These are phyloP conservation scores for Drosophila repleta DNA, from an alignment of 1,140 invertebrate species.

Conservation along the genomic window DNA sequence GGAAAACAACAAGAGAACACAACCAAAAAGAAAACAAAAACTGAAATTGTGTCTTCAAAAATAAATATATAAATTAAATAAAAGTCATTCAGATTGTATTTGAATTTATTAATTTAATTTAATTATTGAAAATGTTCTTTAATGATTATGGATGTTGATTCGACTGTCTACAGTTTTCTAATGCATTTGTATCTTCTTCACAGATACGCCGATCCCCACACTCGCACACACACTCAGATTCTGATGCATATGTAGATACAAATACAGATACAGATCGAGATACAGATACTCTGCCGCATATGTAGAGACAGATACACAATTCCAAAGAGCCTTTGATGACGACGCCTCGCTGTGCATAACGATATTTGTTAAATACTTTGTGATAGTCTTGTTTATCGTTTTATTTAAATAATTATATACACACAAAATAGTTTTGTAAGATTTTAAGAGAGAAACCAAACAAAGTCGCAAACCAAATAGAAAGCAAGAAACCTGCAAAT, in stretches of 20 bases:
- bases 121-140: not conserved
- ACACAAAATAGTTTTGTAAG: conserved; percentile 9
- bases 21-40: not conserved
- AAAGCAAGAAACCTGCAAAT: conserved; percentile 31
- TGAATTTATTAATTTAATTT: not conserved
- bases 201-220: conserved; percentile 70
- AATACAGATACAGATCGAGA: conserved; percentile 7
- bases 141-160: not conserved
- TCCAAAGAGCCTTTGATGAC: conserved; percentile 71
- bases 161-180: conserved; percentile 29
- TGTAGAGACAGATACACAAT: conserved; percentile 30
- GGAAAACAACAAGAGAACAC: conserved; percentile 64
- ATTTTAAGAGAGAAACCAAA: conserved; percentile 51
- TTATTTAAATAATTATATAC: not conserved
- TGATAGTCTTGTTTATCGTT: conserved; percentile 60
- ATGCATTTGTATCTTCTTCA: conserved; percentile 62
- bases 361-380: conserved; percentile 43
- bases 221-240: conserved; percentile 20
- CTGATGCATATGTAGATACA: conserved; percentile 13
- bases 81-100: not conserved
- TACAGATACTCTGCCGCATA: conserved; percentile 3
- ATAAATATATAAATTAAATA: not conserved
- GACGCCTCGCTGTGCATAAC: conserved; percentile 51
- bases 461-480: conserved; percentile 37
- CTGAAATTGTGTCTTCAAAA: conserved; percentile 58